A percentile compares a stretch with the other conserved stretches of the same genome.
Evolutionary conservation across 2,797 vertebrate genomes (phyloP).

Genomic region (Sciurus carolinensis): DNA sequence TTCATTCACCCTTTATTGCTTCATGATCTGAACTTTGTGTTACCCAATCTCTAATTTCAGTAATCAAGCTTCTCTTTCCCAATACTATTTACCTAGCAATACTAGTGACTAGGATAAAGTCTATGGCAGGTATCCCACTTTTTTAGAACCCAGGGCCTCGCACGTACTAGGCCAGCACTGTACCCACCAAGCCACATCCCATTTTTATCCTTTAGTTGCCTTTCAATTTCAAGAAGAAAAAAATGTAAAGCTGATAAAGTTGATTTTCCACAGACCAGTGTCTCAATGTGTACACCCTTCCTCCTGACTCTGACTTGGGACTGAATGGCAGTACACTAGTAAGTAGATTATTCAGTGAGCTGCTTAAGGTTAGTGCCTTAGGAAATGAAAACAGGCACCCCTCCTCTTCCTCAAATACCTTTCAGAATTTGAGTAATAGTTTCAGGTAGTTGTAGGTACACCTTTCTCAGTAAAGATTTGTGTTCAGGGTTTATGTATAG

Average conservation of each 20-base stretch:
- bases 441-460: conserved; percentile 75
- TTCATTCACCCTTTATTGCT: conserved; percentile 24
- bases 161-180: neutral
- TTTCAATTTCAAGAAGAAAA: conserved; percentile 33
- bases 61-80: conserved; percentile 25
- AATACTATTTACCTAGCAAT: conserved; percentile 37
- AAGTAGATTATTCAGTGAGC: conserved; percentile 16
- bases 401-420: neutral
- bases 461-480: conserved; percentile 75
- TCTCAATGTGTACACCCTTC: neutral
- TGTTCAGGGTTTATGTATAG: conserved; percentile 70
- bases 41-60: conserved; percentile 43
- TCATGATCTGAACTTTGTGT: neutral
- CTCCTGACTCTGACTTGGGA: neutral
- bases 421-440: conserved; percentile 80
- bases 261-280: neutral
- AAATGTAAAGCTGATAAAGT: conserved; percentile 22
- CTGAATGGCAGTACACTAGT: conserved; percentile 45
- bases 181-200: neutral
- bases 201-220: conserved; percentile 22
- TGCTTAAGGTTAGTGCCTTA: neutral
- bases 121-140: neutral
- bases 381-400: conserved; percentile 56
- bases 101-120: conserved; percentile 8
- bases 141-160: neutral